Evolutionary conservation across 1,140 invertebrate genomes (phyloP).

Genomic region (Yoshiicerus persimilis): DNA sequence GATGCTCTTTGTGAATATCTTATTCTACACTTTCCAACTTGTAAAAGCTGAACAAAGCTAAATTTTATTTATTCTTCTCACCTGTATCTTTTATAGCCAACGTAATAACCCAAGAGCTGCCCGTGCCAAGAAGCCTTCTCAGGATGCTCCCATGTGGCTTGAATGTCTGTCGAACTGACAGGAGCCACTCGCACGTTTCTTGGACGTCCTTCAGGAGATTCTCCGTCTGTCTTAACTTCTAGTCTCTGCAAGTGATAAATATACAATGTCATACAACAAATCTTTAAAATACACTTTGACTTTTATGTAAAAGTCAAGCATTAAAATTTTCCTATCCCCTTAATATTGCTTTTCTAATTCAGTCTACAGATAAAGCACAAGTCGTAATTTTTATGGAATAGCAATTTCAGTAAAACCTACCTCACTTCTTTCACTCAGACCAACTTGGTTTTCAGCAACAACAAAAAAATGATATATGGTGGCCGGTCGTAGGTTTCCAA

Average conservation of each 20-base stretch:
- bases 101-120: slow-evolving; percentile 44
- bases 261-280: too few species aligned
- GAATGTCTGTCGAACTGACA: slow-evolving; percentile 40
- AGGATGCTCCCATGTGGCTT: slow-evolving; percentile 43
- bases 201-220: slow-evolving; percentile 42
- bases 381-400: background rate
- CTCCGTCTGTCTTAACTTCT: slow-evolving; percentile 49
- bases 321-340: too few species aligned
- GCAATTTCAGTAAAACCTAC: slow-evolving; percentile 26
- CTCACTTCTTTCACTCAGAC: slow-evolving; percentile 57
- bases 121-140: slow-evolving; percentile 30
- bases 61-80: slow-evolving; percentile 6
- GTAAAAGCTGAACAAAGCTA: background rate
- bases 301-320: too few species aligned
- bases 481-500: slow-evolving; percentile 58
- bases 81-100: slow-evolving; percentile 42
- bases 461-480: slow-evolving; percentile 60
- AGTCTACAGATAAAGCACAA: background rate
- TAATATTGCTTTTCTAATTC: background rate
- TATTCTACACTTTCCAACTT: background rate
- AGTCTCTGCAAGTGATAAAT: slow-evolving; percentile 41
- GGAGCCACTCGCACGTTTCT: slow-evolving; percentile 37
- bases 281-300: too few species aligned
- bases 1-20: background rate
- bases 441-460: slow-evolving; percentile 59